Conservation (phyloP, 2,113 vertebrate genomes). For the Bungarus multicinctus region DNA sequence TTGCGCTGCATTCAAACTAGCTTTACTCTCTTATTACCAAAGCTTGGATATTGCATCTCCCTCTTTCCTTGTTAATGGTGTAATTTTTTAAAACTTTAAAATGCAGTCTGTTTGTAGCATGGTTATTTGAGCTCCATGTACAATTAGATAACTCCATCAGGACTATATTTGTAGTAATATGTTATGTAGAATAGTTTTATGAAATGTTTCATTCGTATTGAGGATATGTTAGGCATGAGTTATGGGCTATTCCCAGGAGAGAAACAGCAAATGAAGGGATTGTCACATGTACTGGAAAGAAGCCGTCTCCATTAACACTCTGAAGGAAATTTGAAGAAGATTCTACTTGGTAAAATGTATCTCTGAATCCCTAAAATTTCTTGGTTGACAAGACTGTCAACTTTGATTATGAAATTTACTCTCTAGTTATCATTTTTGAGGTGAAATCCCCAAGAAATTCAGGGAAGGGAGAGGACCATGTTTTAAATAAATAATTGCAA, state of each 20-base stretch:
- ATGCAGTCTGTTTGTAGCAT: background rate
- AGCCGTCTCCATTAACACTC: constrained; percentile 53
- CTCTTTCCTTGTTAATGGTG: background rate
- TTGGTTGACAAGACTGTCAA: constrained; percentile 49
- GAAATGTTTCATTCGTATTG: background rate
- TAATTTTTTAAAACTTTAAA: background rate
- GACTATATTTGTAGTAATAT: background rate
- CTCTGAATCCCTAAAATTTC: constrained; percentile 42
- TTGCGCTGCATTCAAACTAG: background rate
- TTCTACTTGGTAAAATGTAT: constrained; percentile 49
- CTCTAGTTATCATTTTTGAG: constrained; percentile 28
- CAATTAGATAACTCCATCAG: background rate
- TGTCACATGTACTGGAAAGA: constrained; percentile 54
- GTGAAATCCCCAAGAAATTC: constrained; percentile 29
- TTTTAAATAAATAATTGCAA: constrained; percentile 39
- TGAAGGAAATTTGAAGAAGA: constrained; percentile 36
- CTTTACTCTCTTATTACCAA: background rate
- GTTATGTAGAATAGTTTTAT: background rate
- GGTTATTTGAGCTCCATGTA: background rate
- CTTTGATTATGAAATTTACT: constrained; percentile 17
- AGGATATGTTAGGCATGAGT: background rate
- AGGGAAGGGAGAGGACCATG: background rate
- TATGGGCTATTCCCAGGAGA: background rate
- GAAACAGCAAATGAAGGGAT: background rate
- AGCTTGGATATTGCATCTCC: background rate